These are phyloP conservation scores for Conchocele bisecta DNA, from an alignment of 2,888 invertebrate species.

Conservation along the genomic window DNA sequence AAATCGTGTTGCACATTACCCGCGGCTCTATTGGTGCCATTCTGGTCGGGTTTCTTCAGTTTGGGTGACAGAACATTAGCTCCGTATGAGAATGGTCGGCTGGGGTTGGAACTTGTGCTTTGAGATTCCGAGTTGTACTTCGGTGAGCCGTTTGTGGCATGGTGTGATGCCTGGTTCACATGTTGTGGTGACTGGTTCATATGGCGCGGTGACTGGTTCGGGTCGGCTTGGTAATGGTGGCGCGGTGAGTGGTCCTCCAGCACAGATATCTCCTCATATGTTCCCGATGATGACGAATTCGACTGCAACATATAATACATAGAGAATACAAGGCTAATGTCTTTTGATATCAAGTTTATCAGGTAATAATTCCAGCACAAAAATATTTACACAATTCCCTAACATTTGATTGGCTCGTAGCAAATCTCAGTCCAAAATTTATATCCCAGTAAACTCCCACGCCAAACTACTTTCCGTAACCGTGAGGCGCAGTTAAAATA, in stretches of 20 bases:
- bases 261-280: conserved; percentile 44
- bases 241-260: conserved; percentile 12
- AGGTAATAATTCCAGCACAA: too few species aligned
- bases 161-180: conserved; percentile 9
- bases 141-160: conserved; percentile 38
- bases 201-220: conserved; percentile 45
- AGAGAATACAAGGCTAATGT: too few species aligned
- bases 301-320: conserved; percentile 31
- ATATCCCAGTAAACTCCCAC: too few species aligned
- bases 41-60: conserved; percentile 29
- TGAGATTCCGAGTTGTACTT: conserved; percentile 34
- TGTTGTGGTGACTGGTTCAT: conserved; percentile 18
- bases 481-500: too few species aligned
- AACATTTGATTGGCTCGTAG: too few species aligned
- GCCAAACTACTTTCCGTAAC: too few species aligned
- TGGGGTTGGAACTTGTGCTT: conserved; percentile 46
- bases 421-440: too few species aligned
- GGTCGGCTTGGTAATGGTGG: conserved; percentile 11
- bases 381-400: too few species aligned
- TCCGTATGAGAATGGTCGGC: conserved; percentile 67
- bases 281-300: conserved; percentile 28
- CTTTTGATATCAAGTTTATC: too few species aligned
- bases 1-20: conserved; percentile 10
- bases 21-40: conserved; percentile 32
- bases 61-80: conserved; percentile 48